A percentile compares a stretch with the other conserved stretches of the same genome.
Evolutionary conservation across 2,797 vertebrate genomes (phyloP).

Genomic region (Centroberyx gerrardi): DNA sequence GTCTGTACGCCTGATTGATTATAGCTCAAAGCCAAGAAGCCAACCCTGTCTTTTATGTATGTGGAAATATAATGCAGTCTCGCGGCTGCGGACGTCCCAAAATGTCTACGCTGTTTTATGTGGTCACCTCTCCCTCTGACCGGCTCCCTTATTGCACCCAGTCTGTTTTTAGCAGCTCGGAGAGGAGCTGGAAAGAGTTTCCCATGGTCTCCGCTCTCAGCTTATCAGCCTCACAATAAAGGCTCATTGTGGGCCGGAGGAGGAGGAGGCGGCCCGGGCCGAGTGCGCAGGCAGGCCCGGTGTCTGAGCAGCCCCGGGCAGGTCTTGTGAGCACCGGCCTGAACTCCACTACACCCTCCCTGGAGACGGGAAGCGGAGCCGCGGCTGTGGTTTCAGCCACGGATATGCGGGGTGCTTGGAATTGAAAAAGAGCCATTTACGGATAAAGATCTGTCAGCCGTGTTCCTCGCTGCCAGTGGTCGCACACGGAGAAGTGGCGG

Average conservation of each 20-base stretch:
- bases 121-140: slow-evolving; percentile 43
- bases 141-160: slow-evolving; percentile 19
- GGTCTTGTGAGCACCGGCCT: slow-evolving; percentile 35
- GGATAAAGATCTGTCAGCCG: slow-evolving; percentile 71
- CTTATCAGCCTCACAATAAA: slow-evolving; percentile 70
- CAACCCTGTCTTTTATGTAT: slow-evolving; percentile 48
- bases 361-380: slow-evolving; percentile 69
- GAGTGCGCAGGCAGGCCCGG: slow-evolving; percentile 35
- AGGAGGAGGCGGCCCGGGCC: slow-evolving; percentile 51
- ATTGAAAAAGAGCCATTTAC: slow-evolving; percentile 59
- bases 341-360: slow-evolving; percentile 55
- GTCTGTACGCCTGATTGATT: slow-evolving; percentile 68
- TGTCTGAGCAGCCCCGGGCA: slow-evolving; percentile 51
- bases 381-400: slow-evolving; percentile 65
- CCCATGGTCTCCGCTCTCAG: slow-evolving; percentile 61
- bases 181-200: slow-evolving; percentile 58
- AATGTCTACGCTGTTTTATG: slow-evolving; percentile 51
- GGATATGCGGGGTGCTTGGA: slow-evolving; percentile 59
- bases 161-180: slow-evolving; percentile 54
- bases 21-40: slow-evolving; percentile 58
- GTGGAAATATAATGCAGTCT: slow-evolving; percentile 48
- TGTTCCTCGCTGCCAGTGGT: slow-evolving; percentile 55
- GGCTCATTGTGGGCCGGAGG: slow-evolving; percentile 65
- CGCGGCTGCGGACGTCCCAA: slow-evolving; percentile 26
- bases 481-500: slow-evolving; percentile 39